A percentile compares a stretch with the other conserved stretches of the same genome.
Conservation (phyloP, 2,797 vertebrate species). For the Myotis planiceps region DNA sequence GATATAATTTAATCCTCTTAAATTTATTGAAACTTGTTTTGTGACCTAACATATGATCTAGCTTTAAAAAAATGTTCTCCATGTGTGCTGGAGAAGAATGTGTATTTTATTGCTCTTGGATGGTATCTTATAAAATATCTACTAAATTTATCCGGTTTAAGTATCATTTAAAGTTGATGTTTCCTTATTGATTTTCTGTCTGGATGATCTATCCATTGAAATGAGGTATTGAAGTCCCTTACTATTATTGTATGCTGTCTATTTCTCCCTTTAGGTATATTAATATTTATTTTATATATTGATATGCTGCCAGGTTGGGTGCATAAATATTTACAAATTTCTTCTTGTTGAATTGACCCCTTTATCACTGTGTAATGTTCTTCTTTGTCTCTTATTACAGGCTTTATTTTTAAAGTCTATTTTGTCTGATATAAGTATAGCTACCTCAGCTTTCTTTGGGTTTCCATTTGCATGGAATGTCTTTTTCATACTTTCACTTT, state of each 20-base stretch:
- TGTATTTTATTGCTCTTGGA: background rate
- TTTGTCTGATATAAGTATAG: background rate
- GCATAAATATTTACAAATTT: background rate
- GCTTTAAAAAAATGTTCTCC: background rate
- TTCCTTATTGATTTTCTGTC: background rate
- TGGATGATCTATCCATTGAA: background rate
- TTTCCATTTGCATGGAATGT: background rate
- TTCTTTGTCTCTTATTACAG: background rate
- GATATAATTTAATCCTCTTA: background rate
- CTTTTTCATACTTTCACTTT: background rate
- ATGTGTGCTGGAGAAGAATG: background rate
- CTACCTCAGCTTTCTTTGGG: background rate
- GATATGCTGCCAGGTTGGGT: background rate
- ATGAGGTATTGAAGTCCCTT: background rate
- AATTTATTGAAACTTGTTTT: background rate
- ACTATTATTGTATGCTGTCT: background rate
- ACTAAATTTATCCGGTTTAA: background rate
- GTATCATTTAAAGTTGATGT: background rate
- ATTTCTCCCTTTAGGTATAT: background rate
- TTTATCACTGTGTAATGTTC: background rate
- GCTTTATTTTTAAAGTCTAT: background rate
- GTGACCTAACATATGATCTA: background rate
- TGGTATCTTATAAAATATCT: background rate
- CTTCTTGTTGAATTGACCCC: background rate
- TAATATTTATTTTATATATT: background rate